Evolutionary conservation across 2,113 vertebrate species (phyloP).

Genomic region (Oncorhynchus nerka): DNA sequence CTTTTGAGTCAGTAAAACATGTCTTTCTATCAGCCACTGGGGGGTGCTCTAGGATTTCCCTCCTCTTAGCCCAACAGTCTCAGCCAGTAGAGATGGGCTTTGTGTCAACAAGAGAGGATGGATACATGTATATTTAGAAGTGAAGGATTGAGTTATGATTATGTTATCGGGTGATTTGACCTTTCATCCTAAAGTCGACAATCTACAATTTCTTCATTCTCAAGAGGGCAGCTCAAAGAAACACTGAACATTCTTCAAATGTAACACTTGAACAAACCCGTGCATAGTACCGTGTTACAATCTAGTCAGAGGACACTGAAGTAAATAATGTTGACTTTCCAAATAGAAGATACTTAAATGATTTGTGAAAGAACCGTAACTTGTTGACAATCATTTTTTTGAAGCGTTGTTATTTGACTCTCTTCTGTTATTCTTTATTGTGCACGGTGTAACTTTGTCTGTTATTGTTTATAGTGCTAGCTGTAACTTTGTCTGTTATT

Average conservation of each 20-base stretch:
- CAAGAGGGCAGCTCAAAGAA: too few species aligned
- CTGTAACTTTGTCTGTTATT: too few species aligned
- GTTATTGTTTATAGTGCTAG: too few species aligned
- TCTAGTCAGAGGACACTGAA: too few species aligned
- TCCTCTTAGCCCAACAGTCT: background rate
- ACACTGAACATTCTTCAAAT: too few species aligned
- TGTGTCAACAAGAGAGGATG: background rate
- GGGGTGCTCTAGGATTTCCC: conserved; percentile 14
- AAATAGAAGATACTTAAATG: background rate
- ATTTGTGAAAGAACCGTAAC: background rate
- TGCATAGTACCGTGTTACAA: too few species aligned
- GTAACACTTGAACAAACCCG: too few species aligned
- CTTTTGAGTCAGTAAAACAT: background rate
- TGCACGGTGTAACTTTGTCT: too few species aligned
- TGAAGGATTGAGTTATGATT: background rate
- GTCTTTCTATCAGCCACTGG: conserved; percentile 25
- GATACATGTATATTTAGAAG: background rate
- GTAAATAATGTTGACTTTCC: background rate
- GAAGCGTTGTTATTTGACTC: too few species aligned
- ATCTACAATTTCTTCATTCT: background rate
- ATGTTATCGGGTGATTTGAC: background rate
- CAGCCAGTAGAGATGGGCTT: background rate
- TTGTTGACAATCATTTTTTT: too few species aligned
- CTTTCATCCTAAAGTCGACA: background rate
- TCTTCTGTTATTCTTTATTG: too few species aligned